Percentiles rank a stretch among this genome's conserved stretches.
Evolutionary conservation across 2,797 vertebrate species (phyloP).

Genomic region (Centropyge bicolor): DNA sequence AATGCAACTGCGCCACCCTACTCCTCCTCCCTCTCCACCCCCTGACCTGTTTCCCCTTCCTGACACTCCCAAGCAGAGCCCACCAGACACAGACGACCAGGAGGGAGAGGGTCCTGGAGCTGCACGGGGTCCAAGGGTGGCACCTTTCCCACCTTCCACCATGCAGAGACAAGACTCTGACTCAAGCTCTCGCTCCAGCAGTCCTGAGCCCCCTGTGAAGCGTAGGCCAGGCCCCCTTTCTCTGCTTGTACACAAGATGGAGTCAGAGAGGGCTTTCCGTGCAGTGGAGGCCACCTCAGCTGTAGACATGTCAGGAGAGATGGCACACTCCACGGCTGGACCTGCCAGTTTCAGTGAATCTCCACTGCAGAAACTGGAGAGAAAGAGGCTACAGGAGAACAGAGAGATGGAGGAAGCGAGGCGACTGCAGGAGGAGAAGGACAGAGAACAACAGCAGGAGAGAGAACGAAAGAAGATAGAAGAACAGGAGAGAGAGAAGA

Average conservation of each 20-base stretch:
- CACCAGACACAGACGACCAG: conserved; percentile 82
- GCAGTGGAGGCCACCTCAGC: conserved; percentile 41
- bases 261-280: conserved; percentile 80
- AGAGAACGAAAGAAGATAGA: conserved; percentile 28
- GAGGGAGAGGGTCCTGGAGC: conserved; percentile 61
- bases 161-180: conserved; percentile 82
- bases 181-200: conserved; percentile 87
- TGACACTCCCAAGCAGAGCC: conserved; percentile 89
- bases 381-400: conserved; percentile 48
- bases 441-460: conserved; percentile 31
- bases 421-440: conserved; percentile 40
- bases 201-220: conserved; percentile 86
- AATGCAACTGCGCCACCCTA: conserved; percentile 84
- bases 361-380: conserved; percentile 45
- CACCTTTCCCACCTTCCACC: conserved; percentile 58
- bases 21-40: conserved; percentile 86
- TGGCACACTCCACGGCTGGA: conserved; percentile 34
- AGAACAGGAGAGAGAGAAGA: conserved; percentile 39
- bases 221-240: conserved; percentile 82
- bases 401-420: conserved; percentile 64
- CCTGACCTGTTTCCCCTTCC: conserved; percentile 86
- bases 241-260: conserved; percentile 86
- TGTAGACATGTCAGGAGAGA: conserved; percentile 49
- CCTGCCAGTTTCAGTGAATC: conserved; percentile 51
- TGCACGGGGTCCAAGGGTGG: conserved; percentile 34